phyloP scores from a whole-genome alignment of 2,113 vertebrate genomes.

The Dicentrarchus labrax region DNA sequence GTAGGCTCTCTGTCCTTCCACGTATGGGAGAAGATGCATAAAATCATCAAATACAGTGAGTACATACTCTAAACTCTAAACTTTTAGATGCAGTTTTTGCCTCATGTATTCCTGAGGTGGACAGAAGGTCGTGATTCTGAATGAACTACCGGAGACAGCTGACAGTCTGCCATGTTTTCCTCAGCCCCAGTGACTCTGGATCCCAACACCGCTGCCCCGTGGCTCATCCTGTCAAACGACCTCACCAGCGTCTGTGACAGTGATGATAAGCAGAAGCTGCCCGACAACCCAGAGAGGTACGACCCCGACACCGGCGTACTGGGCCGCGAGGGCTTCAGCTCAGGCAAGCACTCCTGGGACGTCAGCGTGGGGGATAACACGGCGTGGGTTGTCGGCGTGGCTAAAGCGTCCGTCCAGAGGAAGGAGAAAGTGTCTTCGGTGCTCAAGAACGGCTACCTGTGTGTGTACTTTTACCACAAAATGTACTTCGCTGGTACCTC shows the following conservation, averaged over 20 bases:
- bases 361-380: constrained; percentile 78
- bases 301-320: constrained; percentile 76
- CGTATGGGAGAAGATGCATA: constrained; percentile 79
- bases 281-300: constrained; percentile 80
- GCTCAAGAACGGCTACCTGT: constrained; percentile 78
- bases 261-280: constrained; percentile 72
- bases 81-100: not conserved
- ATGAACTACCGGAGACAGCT: constrained; percentile 5
- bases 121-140: not conserved
- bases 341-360: constrained; percentile 75
- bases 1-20: constrained; percentile 74
- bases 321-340: constrained; percentile 68
- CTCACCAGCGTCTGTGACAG: constrained; percentile 74
- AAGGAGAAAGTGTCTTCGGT: constrained; percentile 79
- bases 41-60: constrained; percentile 76
- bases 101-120: not conserved
- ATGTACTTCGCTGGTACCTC: constrained; percentile 83
- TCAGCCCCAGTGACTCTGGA: constrained; percentile 80
- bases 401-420: constrained; percentile 69
- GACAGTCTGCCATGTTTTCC: constrained; percentile 43
- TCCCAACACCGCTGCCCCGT: constrained; percentile 81
- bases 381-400: constrained; percentile 80
- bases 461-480: constrained; percentile 80
- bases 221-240: constrained; percentile 79
- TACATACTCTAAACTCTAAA: not conserved